Evolutionary conservation across 2,113 vertebrate species (phyloP).

Genomic region (Herpailurus yagouaroundi): DNA sequence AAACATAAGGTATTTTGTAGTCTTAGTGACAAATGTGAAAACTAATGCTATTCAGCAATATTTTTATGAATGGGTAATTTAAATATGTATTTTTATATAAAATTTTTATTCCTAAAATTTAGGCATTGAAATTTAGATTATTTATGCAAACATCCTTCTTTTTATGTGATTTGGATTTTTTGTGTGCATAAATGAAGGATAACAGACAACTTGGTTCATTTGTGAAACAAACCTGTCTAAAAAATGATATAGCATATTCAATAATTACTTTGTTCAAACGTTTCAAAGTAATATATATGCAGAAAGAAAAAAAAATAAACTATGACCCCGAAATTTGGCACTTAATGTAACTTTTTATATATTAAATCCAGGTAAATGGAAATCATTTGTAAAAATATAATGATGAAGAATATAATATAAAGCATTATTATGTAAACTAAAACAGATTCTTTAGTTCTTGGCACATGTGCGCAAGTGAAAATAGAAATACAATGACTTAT

Average conservation of each 20-base stretch:
- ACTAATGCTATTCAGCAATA: neutral
- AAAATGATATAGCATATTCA: neutral
- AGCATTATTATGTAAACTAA: conserved; percentile 41
- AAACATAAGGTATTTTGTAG: conserved; percentile 42
- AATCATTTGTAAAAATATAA: conserved; percentile 53
- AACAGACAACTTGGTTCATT: conserved; percentile 23
- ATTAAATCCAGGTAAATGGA: conserved; percentile 5
- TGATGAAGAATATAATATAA: conserved; percentile 51
- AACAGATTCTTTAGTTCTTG: conserved; percentile 36
- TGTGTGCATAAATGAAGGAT: neutral
- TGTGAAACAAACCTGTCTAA: conserved; percentile 19
- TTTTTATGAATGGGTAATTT: conserved; percentile 23
- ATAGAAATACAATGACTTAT: conserved; percentile 31
- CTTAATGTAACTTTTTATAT: neutral
- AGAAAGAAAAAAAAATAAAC: neutral
- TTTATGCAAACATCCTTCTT: neutral
- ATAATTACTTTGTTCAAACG: conserved; percentile 44
- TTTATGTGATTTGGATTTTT: conserved; percentile 6
- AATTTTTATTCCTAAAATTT: neutral
- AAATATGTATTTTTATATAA: neutral
- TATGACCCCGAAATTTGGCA: neutral
- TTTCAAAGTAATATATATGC: conserved; percentile 17
- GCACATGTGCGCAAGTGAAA: conserved; percentile 43
- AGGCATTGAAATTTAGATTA: neutral
- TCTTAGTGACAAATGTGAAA: conserved; percentile 21